Conservation (phyloP, 2,113 vertebrate genomes). For the Odobenus rosmarus region DNA sequence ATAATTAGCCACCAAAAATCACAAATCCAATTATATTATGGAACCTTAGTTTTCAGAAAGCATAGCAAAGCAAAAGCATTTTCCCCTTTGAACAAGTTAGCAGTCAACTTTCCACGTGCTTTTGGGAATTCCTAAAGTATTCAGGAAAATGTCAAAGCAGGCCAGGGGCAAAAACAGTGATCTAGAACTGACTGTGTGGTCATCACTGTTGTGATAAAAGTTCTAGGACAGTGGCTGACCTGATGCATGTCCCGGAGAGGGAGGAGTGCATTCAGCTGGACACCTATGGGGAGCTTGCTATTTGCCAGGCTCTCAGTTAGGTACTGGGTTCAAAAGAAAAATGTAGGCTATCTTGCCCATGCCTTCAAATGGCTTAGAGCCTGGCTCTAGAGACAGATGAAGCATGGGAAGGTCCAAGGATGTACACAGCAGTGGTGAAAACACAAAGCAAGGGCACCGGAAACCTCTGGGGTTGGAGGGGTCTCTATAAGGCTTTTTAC, state of each 20-base stretch:
- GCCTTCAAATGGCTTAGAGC: background rate
- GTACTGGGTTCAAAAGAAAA: background rate
- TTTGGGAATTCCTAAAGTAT: background rate
- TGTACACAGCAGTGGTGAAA: fast-evolving
- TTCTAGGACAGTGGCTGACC: background rate
- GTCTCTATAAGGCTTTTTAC: background rate
- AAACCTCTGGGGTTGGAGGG: background rate
- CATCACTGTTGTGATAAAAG: fast-evolving
- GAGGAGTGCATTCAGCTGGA: background rate
- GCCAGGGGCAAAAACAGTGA: background rate
- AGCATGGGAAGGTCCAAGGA: background rate
- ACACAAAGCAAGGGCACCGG: background rate
- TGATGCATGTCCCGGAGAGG: background rate
- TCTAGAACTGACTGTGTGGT: background rate
- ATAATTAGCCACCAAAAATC: background rate
- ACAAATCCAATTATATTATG: background rate
- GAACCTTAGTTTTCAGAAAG: constrained; percentile 25
- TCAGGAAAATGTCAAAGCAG: background rate
- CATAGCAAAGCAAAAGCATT: constrained; percentile 36
- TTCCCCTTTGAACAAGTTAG: background rate
- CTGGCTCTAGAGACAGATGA: background rate
- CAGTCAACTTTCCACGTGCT: background rate
- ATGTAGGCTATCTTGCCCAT: background rate
- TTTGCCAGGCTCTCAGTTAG: background rate
- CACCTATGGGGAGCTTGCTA: background rate